Conservation (phyloP, 2,888 invertebrate genomes). For the Gymnosoma rotundatum region DNA sequence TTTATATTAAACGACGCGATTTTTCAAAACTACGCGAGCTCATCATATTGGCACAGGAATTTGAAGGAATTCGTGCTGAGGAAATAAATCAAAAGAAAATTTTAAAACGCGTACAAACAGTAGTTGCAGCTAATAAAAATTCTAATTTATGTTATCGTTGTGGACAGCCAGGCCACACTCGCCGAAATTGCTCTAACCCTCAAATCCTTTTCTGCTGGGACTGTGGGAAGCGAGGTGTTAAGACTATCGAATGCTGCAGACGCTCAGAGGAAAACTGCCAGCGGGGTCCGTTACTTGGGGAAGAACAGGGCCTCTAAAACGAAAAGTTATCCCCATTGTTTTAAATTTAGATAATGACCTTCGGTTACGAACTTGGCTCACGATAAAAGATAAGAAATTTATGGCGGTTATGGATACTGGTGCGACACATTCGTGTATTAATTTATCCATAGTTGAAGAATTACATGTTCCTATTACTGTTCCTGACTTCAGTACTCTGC, state of each 20-base stretch:
- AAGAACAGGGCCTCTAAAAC: not conserved
- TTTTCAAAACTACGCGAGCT: no score
- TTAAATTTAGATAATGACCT: not conserved
- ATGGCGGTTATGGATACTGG: not conserved
- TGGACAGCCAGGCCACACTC: no score
- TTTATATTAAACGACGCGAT: no score
- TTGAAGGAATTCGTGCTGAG: no score
- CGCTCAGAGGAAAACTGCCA: not conserved
- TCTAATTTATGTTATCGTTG: no score
- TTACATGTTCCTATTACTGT: not conserved
- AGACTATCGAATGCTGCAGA: not conserved
- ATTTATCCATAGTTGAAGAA: conserved; percentile 1
- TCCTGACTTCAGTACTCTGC: not conserved
- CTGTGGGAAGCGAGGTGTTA: conserved; percentile 2
- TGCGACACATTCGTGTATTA: conserved; percentile 16
- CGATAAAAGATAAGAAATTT: conserved; percentile 1
- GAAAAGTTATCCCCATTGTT: not conserved
- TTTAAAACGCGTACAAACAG: no score
- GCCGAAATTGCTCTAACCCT: no score
- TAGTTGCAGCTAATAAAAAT: no score
- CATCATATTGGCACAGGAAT: no score
- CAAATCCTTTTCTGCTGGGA: conserved; percentile 9
- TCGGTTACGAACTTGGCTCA: not conserved
- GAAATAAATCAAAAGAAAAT: no score
- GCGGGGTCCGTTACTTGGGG: not conserved